Conservation (phyloP, 1,140 invertebrate genomes). For the Paralvinella palmiformis region DNA sequence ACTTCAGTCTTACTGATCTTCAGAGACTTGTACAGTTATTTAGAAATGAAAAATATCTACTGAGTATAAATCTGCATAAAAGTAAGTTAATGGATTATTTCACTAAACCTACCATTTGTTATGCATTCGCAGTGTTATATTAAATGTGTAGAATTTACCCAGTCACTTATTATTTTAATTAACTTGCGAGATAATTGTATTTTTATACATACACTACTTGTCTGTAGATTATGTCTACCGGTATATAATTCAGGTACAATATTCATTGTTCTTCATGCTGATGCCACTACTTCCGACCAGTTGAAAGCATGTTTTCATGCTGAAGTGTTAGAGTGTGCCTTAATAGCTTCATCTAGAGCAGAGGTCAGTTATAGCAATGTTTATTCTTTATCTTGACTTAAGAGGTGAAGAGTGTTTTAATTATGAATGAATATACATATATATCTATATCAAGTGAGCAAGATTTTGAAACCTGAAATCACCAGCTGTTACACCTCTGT, state of each 20-base stretch:
- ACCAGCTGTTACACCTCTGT: too few relatives aligned
- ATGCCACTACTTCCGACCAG: background rate
- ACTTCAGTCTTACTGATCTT: too few relatives aligned
- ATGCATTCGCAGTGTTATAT: background rate
- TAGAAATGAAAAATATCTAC: background rate
- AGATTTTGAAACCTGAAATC: too few relatives aligned
- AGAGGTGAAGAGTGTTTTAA: too few relatives aligned
- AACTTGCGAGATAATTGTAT: background rate
- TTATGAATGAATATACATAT: too few relatives aligned
- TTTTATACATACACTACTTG: background rate
- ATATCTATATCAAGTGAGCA: too few relatives aligned
- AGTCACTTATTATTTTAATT: background rate
- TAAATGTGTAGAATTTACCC: background rate
- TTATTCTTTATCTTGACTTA: too few relatives aligned
- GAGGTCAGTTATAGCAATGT: too few relatives aligned
- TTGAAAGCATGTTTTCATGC: background rate
- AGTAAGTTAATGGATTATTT: background rate
- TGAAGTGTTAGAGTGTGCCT: background rate
- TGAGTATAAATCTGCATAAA: background rate
- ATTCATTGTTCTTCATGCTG: background rate
- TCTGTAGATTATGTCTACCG: background rate
- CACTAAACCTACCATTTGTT: too few relatives aligned
- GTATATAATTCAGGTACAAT: background rate
- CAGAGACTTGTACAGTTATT: too few relatives aligned
- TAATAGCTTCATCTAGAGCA: too few relatives aligned